Conservation (phyloP, 1,140 invertebrate species). For the Halictus rubicundus region DNA sequence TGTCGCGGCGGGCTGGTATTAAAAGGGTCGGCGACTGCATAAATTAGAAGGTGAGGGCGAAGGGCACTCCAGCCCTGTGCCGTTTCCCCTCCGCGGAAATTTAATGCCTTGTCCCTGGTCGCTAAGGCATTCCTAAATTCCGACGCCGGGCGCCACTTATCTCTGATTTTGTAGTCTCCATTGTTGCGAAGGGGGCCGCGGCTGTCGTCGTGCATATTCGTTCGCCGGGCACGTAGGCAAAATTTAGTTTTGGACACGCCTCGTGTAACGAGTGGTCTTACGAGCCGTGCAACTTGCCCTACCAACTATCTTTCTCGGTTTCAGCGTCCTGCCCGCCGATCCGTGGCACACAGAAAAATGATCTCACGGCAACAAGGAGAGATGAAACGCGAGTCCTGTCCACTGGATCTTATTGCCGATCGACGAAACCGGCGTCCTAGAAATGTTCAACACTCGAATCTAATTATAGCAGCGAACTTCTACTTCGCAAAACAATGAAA, state of each 20-base stretch:
- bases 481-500: background rate
- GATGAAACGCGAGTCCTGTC: background rate
- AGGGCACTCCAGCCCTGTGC: constrained; percentile 38
- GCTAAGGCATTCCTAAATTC: constrained; percentile 60
- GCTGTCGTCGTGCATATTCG: constrained; percentile 45
- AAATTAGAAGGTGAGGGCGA: constrained; percentile 66
- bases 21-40: constrained; percentile 53
- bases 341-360: background rate
- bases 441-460: background rate
- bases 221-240: constrained; percentile 43
- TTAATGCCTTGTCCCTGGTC: constrained; percentile 63
- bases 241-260: constrained; percentile 55
- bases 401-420: background rate
- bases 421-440: background rate
- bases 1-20: constrained; percentile 26
- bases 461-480: background rate
- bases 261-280: constrained; percentile 45
- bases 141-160: constrained; percentile 61
- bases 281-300: constrained; percentile 20
- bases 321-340: background rate
- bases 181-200: constrained; percentile 44
- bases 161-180: constrained; percentile 68
- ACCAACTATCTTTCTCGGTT: constrained; percentile 16
- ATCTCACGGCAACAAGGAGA: background rate
- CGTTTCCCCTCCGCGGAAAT: constrained; percentile 66